A percentile compares a stretch with the other conserved stretches of the same genome.
These are phyloP conservation scores for Helarctos malayanus DNA, from an alignment of 2,797 vertebrate species.

Conservation along the genomic window DNA sequence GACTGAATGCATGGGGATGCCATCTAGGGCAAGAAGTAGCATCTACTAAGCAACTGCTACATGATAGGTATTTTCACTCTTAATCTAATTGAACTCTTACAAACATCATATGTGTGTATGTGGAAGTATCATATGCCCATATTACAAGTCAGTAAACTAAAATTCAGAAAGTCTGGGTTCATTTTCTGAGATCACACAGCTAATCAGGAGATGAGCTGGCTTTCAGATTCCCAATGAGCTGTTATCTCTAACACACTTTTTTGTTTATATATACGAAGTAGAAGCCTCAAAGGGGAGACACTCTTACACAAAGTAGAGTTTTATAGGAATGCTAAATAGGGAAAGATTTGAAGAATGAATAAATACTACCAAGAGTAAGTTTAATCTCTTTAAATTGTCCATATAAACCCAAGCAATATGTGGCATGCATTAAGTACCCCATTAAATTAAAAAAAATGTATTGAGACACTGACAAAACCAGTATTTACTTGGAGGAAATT, in stretches of 20 bases:
- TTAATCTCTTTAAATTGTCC: slow-evolving; percentile 6
- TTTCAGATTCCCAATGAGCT: background rate
- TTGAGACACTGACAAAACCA: background rate
- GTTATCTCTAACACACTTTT: background rate
- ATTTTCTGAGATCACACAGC: background rate
- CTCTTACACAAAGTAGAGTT: background rate
- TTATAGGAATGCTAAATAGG: background rate
- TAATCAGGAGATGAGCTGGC: background rate
- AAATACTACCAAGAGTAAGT: background rate
- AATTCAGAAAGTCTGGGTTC: background rate
- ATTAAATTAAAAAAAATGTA: slow-evolving; percentile 52
- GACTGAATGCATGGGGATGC: background rate
- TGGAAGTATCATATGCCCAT: background rate
- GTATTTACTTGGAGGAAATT: background rate
- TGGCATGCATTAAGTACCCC: background rate
- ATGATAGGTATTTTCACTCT: background rate
- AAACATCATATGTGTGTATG: background rate
- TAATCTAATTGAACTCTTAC: background rate
- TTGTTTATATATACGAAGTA: background rate
- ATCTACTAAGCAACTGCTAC: background rate
- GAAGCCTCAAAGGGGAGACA: background rate
- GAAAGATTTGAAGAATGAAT: slow-evolving; percentile 8
- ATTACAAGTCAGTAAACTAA: background rate
- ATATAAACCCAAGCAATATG: background rate
- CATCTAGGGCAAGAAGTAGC: background rate